phyloP scores from a whole-genome alignment of 2,113 vertebrate genomes.

The Cranoglanis bouderius region DNA sequence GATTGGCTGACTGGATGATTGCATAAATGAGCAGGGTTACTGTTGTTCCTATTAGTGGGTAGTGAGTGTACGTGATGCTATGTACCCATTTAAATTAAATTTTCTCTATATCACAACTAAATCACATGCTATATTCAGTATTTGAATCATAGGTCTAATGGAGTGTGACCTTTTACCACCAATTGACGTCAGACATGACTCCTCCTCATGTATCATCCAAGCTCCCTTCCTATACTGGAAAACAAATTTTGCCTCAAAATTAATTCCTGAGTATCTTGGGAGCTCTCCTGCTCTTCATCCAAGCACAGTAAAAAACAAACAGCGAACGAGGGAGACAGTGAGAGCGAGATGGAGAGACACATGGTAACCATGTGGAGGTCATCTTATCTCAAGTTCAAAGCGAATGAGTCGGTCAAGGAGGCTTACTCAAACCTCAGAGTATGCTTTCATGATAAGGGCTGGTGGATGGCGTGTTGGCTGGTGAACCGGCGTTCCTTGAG shows the following conservation, averaged over 20 bases:
- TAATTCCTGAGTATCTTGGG: slow-evolving; percentile 31
- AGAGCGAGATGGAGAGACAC: slow-evolving; percentile 51
- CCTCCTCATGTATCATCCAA: slow-evolving; percentile 1
- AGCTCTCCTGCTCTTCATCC: slow-evolving; percentile 44
- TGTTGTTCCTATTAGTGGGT: background rate
- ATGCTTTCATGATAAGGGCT: slow-evolving; percentile 70
- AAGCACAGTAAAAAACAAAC: slow-evolving; percentile 23
- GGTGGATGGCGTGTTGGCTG: slow-evolving; percentile 53
- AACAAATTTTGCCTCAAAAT: slow-evolving; percentile 34
- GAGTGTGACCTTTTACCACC: background rate
- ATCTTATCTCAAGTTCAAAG: slow-evolving; percentile 75
- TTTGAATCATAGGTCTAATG: background rate
- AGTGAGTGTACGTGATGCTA: background rate
- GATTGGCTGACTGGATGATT: background rate
- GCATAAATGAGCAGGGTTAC: background rate
- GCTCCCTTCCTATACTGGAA: slow-evolving; percentile 18
- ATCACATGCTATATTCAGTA: background rate
- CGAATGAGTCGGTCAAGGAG: slow-evolving; percentile 45
- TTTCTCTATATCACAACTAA: background rate
- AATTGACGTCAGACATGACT: slow-evolving; percentile 9
- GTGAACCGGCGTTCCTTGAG: slow-evolving; percentile 60
- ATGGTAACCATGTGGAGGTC: slow-evolving; percentile 63
- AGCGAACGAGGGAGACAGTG: background rate
- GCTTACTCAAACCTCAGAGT: slow-evolving; percentile 63
- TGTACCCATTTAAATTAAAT: background rate